Evolutionary conservation across 1,140 invertebrate genomes (phyloP).

Genomic region (Bombus turneri): DNA sequence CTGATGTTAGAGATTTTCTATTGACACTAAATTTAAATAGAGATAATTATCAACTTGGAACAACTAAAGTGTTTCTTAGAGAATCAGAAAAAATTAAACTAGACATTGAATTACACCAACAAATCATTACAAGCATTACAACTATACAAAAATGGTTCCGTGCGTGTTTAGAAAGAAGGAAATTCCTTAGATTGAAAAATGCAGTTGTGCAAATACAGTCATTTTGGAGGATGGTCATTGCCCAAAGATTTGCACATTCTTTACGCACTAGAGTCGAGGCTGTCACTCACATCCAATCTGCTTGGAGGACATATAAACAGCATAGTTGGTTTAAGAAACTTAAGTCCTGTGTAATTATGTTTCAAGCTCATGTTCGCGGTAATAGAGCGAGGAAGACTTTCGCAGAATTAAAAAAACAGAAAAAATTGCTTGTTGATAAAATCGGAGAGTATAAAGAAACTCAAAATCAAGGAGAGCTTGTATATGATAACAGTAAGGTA

Average conservation of each 20-base stretch:
- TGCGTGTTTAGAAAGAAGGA: slow-evolving; percentile 89
- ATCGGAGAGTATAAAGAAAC: slow-evolving; percentile 49
- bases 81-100: slow-evolving; percentile 97
- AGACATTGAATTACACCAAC: slow-evolving; percentile 95
- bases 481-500: slow-evolving; percentile 45
- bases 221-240: slow-evolving; percentile 86
- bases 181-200: slow-evolving; percentile 89
- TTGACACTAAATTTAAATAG: slow-evolving; percentile 90
- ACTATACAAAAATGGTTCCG: slow-evolving; percentile 96
- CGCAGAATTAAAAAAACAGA: slow-evolving; percentile 77
- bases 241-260: slow-evolving; percentile 80
- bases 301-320: slow-evolving; percentile 87
- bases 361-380: slow-evolving; percentile 90
- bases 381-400: slow-evolving; percentile 84
- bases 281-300: slow-evolving; percentile 89
- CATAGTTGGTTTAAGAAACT: slow-evolving; percentile 87
- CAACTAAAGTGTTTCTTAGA: slow-evolving; percentile 95
- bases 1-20: slow-evolving; percentile 91
- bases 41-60: slow-evolving; percentile 95
- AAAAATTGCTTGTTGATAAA: slow-evolving; percentile 61
- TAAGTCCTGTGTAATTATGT: slow-evolving; percentile 83
- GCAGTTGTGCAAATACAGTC: slow-evolving; percentile 91
- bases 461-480: slow-evolving; percentile 41
- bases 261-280: slow-evolving; percentile 83
- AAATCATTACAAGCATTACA: slow-evolving; percentile 96